Percentiles rank a stretch among this genome's conserved stretches.
These are phyloP conservation scores for Oceanites oceanicus DNA, from an alignment of 2,113 vertebrate genomes.

Conservation along the genomic window DNA sequence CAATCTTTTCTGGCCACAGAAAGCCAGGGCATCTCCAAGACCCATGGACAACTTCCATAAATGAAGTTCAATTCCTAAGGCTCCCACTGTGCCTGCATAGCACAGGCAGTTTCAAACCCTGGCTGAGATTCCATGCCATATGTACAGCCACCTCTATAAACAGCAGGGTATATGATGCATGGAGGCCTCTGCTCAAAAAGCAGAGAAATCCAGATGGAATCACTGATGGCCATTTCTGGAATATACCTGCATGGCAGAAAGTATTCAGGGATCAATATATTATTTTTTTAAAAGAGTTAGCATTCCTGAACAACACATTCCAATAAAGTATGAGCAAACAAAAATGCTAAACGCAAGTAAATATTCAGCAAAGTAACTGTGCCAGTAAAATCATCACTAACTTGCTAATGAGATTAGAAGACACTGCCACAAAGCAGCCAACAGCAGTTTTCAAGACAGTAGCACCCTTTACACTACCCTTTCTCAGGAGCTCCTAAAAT, in stretches of 20 bases:
- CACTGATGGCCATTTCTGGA: slow-evolving; percentile 15
- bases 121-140: slow-evolving; percentile 44
- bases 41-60: slow-evolving; percentile 6
- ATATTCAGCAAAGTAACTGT: neutral
- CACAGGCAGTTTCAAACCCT: slow-evolving; percentile 3
- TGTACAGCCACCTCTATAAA: slow-evolving; percentile 31
- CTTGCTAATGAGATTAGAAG: slow-evolving; percentile 26
- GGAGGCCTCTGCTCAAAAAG: slow-evolving; percentile 19
- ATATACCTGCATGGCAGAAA: neutral
- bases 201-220: slow-evolving; percentile 44
- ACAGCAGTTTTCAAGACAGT: neutral
- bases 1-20: neutral
- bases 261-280: neutral
- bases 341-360: neutral
- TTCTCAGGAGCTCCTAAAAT: neutral
- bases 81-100: neutral
- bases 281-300: neutral
- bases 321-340: neutral
- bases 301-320: neutral
- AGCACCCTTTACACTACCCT: neutral
- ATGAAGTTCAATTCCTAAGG: neutral
- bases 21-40: slow-evolving; percentile 22
- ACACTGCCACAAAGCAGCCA: neutral
- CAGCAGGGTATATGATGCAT: slow-evolving; percentile 29
- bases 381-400: slow-evolving; percentile 17